phyloP scores from a whole-genome alignment of 1,140 invertebrate genomes.

The Ptiloglossa arizonensis region DNA sequence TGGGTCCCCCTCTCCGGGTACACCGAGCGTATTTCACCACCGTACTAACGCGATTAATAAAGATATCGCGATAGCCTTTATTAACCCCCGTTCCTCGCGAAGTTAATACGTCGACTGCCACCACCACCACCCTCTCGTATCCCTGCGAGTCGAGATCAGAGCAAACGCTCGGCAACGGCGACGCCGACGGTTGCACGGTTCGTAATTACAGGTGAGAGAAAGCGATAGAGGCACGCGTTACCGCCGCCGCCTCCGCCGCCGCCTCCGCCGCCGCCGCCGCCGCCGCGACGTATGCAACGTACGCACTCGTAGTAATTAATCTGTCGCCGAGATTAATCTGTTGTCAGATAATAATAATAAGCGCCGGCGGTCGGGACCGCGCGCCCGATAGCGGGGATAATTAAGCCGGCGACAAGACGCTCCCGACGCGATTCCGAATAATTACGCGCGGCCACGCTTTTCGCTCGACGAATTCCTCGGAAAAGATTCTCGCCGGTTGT shows the following conservation, averaged over 20 bases:
- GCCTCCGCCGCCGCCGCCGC: too few species aligned
- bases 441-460: slow-evolving; percentile 5
- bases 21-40: slow-evolving; percentile 9
- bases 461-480: slow-evolving; percentile 6
- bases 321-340: slow-evolving; percentile 33
- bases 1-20: neutral
- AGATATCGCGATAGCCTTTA: slow-evolving; percentile 46
- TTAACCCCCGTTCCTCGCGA: neutral
- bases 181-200: too few species aligned
- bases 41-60: slow-evolving; percentile 58
- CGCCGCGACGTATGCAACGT: neutral
- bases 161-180: neutral
- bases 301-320: slow-evolving; percentile 44
- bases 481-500: neutral
- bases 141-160: slow-evolving; percentile 1
- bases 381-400: slow-evolving; percentile 22
- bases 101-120: neutral
- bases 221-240: slow-evolving; percentile 14
- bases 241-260: too few species aligned
- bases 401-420: slow-evolving; percentile 31
- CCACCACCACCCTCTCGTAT: too few species aligned
- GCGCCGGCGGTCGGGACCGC: neutral
- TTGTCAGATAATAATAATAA: slow-evolving; percentile 19
- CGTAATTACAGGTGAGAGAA: slow-evolving; percentile 25
- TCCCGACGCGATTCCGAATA: slow-evolving; percentile 9